These are phyloP conservation scores for Brevimyrus niger DNA, from an alignment of 2,113 vertebrate genomes.

Conservation along the genomic window DNA sequence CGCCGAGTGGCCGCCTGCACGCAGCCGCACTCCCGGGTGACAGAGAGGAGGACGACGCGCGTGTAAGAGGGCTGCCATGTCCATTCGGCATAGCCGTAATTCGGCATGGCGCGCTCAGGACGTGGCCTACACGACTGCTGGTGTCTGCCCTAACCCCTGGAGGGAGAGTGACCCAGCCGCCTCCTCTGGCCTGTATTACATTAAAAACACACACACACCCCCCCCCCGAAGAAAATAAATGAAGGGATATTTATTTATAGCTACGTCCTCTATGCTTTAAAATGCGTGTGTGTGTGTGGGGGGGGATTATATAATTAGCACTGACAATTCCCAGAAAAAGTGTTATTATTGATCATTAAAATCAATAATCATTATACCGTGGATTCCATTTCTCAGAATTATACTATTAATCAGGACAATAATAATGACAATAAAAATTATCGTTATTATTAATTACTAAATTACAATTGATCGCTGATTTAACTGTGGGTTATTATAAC, in stretches of 20 bases:
- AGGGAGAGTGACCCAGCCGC: slow-evolving; percentile 22
- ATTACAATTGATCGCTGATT: neutral
- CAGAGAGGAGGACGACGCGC: slow-evolving; percentile 30
- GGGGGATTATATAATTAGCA: neutral
- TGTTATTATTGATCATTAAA: neutral
- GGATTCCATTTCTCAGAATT: neutral
- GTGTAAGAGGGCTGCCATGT: slow-evolving; percentile 37
- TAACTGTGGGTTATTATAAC: neutral
- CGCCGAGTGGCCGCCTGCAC: slow-evolving; percentile 19
- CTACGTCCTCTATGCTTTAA: neutral
- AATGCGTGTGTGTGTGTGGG: neutral
- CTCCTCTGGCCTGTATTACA: neutral
- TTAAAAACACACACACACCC: neutral
- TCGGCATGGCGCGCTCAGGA: slow-evolving; percentile 12
- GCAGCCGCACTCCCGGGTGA: slow-evolving; percentile 19
- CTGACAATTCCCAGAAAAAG: neutral
- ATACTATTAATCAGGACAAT: neutral
- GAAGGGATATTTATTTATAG: neutral
- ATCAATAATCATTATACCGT: neutral
- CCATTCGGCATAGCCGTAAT: slow-evolving; percentile 21
- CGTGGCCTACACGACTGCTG: slow-evolving; percentile 23
- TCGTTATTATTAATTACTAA: neutral
- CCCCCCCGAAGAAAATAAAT: neutral
- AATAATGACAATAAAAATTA: neutral
- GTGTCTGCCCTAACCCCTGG: slow-evolving; percentile 8